phyloP scores from a whole-genome alignment of 1,140 invertebrate genomes.

The Tribolium castaneum region DNA sequence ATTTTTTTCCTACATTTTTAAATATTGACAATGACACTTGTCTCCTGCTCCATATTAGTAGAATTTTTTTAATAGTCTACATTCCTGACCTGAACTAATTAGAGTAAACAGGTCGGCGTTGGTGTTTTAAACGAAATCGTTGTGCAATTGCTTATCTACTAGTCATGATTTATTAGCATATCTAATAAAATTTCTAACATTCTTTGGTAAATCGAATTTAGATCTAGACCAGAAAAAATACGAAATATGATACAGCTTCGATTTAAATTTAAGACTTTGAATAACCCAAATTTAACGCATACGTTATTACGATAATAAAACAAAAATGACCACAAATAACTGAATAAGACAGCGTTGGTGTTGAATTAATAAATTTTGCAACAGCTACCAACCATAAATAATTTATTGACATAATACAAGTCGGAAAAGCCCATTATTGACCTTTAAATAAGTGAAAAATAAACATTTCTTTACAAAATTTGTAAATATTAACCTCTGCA shows the following conservation, averaged over 20 bases:
- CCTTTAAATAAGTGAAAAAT: too few species aligned
- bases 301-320: background rate
- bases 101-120: background rate
- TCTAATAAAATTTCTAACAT: background rate
- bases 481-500: too few species aligned
- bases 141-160: background rate
- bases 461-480: too few species aligned
- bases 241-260: background rate
- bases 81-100: background rate
- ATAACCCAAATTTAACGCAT: background rate
- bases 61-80: too few species aligned
- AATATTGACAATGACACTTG: too few species aligned
- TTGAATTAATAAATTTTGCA: background rate
- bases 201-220: background rate
- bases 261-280: too few species aligned
- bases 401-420: too few species aligned
- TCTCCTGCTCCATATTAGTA: too few species aligned
- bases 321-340: background rate
- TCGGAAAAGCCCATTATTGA: too few species aligned
- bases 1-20: too few species aligned
- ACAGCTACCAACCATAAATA: background rate
- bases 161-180: background rate
- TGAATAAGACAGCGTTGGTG: background rate
- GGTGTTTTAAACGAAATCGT: background rate
- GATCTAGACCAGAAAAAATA: background rate